Evolutionary conservation across 2,888 invertebrate species (phyloP).

Genomic region (Apomyelois bistriatella): DNA sequence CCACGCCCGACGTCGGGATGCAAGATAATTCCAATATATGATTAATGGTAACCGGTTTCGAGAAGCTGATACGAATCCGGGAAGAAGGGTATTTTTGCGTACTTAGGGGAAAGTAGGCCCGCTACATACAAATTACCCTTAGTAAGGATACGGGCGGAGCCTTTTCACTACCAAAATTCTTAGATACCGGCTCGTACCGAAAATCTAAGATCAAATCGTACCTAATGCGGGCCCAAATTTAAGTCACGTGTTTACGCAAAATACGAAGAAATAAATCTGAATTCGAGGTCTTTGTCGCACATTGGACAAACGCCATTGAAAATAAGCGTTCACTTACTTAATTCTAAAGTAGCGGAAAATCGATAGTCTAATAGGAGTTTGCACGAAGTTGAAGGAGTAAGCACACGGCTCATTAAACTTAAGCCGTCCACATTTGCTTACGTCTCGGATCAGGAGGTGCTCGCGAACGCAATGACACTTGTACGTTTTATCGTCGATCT

Average conservation of each 20-base stretch:
- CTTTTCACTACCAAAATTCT: slow-evolving; percentile 38
- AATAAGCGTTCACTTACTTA: slow-evolving; percentile 39
- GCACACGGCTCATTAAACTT: slow-evolving; percentile 63
- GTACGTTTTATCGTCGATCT: slow-evolving; percentile 59
- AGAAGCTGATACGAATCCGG: slow-evolving; percentile 38
- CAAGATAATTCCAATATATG: slow-evolving; percentile 57
- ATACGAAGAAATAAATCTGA: slow-evolving; percentile 16
- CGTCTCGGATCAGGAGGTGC: slow-evolving; percentile 49
- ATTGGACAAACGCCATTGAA: slow-evolving; percentile 30
- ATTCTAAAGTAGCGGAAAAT: slow-evolving; percentile 43
- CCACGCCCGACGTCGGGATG: slow-evolving; percentile 34
- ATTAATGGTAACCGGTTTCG: slow-evolving; percentile 57
- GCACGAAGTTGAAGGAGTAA: slow-evolving; percentile 45
- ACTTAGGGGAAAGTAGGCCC: slow-evolving; percentile 42
- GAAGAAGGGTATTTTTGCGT: slow-evolving; percentile 39
- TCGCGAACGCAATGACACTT: slow-evolving; percentile 54
- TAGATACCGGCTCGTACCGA: slow-evolving; percentile 17
- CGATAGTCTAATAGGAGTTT: slow-evolving; percentile 45
- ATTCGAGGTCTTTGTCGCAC: slow-evolving; percentile 14
- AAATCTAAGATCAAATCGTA: slow-evolving; percentile 14
- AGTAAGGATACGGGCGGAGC: slow-evolving; percentile 39
- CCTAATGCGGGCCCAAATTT: slow-evolving; percentile 10
- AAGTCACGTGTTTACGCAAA: slow-evolving; percentile 20
- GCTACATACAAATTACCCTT: slow-evolving; percentile 55
- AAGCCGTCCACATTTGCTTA: slow-evolving; percentile 60